Base-by-base conservation (phyloP, 2,888 invertebrate genomes). In the Andrena dorsata region DNA sequence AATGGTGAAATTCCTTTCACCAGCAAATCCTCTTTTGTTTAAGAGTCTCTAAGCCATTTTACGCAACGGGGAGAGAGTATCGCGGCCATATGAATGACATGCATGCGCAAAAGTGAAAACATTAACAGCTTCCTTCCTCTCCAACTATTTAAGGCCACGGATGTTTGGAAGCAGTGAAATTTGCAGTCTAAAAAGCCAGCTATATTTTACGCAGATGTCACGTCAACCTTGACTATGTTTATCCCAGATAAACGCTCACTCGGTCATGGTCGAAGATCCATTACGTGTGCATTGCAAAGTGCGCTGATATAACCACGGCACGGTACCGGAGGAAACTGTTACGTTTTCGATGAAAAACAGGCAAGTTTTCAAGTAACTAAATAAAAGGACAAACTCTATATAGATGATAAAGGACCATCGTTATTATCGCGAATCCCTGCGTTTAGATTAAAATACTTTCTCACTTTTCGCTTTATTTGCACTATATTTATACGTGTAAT, bases 191-290 rank as follows among this genome's bases (percentile, higher is more conserved):
- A 75, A 53, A 60, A 71, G 71, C 63, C 47, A 4, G 26, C n/a
- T 8, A 20, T 49, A 81, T 85, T 90, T 89, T 78, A 80, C 88
- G 82, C 82, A 86, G 86, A 83, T 85, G 82, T 76, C 82, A 68
- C 35, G 51, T 58, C 60, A 85, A 49, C 90, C 90, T 90, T 88
- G 88, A 80, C 84, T 86, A 80, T 86, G 87, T 89, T 89, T 90
- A 85, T 87, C 81, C 82, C 75, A 49, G 64, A 78, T 83, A 85
- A 86, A 86, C 87, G 83, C 78, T 81, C 72, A 86, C 83, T 90
- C 87, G 91, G 90, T 90, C 91, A 91, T 81, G 91, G 91, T 74
- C 89, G 84, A 49, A 71, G 78, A 84, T 86, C 75, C 83, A 81
- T 86, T 86, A 82, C 83, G 87, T 78, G 58, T 77, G 69, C 82